phyloP scores from a whole-genome alignment of 2,797 vertebrate genomes.

The Aphelocoma californica region DNA sequence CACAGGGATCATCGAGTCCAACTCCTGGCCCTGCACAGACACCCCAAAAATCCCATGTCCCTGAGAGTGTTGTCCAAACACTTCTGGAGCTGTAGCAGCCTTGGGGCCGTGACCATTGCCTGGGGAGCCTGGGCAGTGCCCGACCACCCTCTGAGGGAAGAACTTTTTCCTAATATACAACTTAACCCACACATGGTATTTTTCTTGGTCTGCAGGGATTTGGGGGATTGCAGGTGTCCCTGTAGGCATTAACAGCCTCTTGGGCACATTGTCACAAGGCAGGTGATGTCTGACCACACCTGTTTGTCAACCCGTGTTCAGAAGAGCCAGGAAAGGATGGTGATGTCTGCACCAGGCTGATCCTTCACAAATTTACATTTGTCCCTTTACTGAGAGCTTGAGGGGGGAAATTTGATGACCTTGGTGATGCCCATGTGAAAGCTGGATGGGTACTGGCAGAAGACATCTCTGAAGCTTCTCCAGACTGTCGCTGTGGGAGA shows the following conservation, averaged over 20 bases:
- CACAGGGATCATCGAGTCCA: neutral
- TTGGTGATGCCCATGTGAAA: neutral
- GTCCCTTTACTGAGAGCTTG: neutral
- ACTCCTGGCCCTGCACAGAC: neutral
- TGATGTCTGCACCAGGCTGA: neutral
- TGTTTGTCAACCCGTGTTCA: neutral
- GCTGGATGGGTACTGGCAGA: neutral
- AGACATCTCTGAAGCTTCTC: neutral
- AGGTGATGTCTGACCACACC: neutral
- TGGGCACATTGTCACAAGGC: neutral
- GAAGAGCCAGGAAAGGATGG: neutral
- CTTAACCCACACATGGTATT: neutral
- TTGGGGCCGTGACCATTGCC: neutral
- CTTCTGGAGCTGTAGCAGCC: neutral
- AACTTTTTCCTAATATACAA: neutral
- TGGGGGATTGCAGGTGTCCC: neutral
- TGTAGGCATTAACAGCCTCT: neutral
- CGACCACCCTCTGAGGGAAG: rapidly evolving
- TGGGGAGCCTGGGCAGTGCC: neutral
- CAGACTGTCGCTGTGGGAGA: neutral
- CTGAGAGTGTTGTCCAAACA: neutral
- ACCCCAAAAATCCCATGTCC: neutral
- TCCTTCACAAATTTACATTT: neutral
- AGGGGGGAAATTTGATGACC: neutral
- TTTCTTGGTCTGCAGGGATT: neutral